These are phyloP conservation scores for Gallinago solitaria DNA, from an alignment of 2,797 vertebrate genomes.

Conservation along the genomic window DNA sequence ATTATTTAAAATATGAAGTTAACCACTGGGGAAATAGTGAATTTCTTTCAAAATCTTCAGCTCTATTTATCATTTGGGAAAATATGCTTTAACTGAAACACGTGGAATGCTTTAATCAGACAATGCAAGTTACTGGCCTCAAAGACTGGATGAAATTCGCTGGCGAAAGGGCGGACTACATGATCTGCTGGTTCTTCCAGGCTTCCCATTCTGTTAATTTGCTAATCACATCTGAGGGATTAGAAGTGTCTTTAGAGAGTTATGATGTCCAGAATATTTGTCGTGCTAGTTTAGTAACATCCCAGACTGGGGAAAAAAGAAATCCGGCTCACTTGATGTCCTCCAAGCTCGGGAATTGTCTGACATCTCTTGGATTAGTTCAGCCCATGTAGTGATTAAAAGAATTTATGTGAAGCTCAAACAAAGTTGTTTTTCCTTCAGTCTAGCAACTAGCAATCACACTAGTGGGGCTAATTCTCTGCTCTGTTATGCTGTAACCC, in stretches of 20 bases:
- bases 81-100: neutral
- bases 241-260: neutral
- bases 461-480: conserved; percentile 19
- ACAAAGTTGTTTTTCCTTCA: neutral
- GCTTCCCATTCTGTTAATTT: neutral
- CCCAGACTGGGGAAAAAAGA: neutral
- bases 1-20: neutral
- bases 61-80: conserved; percentile 31
- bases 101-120: neutral
- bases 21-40: neutral
- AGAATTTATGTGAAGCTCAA: neutral
- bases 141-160: neutral
- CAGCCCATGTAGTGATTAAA: neutral
- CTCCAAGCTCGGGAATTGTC: neutral
- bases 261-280: neutral
- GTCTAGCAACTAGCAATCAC: conserved; percentile 23
- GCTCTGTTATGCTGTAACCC: conserved; percentile 18
- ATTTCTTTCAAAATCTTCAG: neutral
- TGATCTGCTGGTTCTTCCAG: neutral
- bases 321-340: neutral
- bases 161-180: neutral
- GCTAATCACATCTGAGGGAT: neutral
- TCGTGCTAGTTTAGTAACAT: neutral
- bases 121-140: neutral
- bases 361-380: conserved; percentile 28